These are phyloP conservation scores for Aleiodes sp. DNA, from an alignment of 1,140 invertebrate species.

Conservation along the genomic window DNA sequence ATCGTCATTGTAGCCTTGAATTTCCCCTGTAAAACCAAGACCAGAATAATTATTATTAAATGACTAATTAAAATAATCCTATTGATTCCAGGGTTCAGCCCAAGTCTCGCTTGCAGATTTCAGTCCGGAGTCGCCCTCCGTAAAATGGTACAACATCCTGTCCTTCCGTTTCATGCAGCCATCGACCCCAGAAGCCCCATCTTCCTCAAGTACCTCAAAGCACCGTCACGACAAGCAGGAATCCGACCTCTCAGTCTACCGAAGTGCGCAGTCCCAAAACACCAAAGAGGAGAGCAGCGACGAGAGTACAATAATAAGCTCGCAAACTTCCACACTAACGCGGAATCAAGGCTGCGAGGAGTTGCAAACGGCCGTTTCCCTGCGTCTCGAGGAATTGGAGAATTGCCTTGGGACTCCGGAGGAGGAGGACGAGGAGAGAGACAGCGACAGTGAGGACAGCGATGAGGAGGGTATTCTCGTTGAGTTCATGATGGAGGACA, in stretches of 20 bases:
- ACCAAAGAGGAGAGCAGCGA: slow-evolving; percentile 92
- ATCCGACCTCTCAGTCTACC: slow-evolving; percentile 63
- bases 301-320: slow-evolving; percentile 95
- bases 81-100: slow-evolving; percentile 81
- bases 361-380: slow-evolving; percentile 68
- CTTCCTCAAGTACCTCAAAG: slow-evolving; percentile 41
- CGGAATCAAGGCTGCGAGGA: slow-evolving; percentile 82
- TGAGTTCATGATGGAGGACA: slow-evolving; percentile 64
- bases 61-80: slow-evolving; percentile 5
- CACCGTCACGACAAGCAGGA: slow-evolving; percentile 65
- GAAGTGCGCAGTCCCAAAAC: slow-evolving; percentile 55
- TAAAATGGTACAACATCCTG: slow-evolving; percentile 95
- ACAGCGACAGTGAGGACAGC: slow-evolving; percentile 69
- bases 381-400: slow-evolving; percentile 71
- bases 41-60: slow-evolving; percentile 27
- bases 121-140: slow-evolving; percentile 79
- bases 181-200: slow-evolving; percentile 55
- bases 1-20: no score
- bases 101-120: slow-evolving; percentile 97
- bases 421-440: slow-evolving; percentile 70
- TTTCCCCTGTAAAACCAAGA: neutral
- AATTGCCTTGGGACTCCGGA: slow-evolving; percentile 65
- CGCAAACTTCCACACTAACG: slow-evolving; percentile 94
- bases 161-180: slow-evolving; percentile 86
- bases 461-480: slow-evolving; percentile 68